phyloP scores from a whole-genome alignment of 2,888 invertebrate species.

The Tinea pellionella region DNA sequence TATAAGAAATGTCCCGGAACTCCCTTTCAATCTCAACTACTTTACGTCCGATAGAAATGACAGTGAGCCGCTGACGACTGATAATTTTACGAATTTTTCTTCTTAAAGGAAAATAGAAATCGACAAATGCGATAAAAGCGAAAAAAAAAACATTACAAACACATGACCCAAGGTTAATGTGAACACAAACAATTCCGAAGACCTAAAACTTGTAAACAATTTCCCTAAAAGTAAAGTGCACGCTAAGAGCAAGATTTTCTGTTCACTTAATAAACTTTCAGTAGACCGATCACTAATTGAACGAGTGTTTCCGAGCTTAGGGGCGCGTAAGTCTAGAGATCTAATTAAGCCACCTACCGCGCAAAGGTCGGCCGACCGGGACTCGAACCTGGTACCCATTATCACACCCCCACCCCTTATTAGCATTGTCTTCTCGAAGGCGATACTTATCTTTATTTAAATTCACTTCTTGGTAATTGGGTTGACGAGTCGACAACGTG shows the following conservation, averaged over 20 bases:
- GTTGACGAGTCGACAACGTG: slow-evolving; percentile 71
- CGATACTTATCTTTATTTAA: slow-evolving; percentile 71
- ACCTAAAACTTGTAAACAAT: no score
- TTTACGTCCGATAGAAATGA: slow-evolving; percentile 19
- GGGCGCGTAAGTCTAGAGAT: slow-evolving; percentile 59
- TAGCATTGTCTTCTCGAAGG: slow-evolving; percentile 69
- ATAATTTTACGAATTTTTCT: slow-evolving; percentile 12
- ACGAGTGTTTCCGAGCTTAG: slow-evolving; percentile 62
- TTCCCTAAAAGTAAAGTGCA: no score
- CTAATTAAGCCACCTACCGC: slow-evolving; percentile 65
- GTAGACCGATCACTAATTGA: slow-evolving; percentile 61
- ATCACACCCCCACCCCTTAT: slow-evolving; percentile 65
- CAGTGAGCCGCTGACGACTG: slow-evolving; percentile 9
- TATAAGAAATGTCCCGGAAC: slow-evolving; percentile 26
- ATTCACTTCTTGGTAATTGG: slow-evolving; percentile 71
- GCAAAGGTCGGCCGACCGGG: slow-evolving; percentile 19
- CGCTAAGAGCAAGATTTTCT: not conserved
- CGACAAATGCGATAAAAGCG: slow-evolving; percentile 8
- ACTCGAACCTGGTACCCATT: slow-evolving; percentile 28
- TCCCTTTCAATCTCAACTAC: slow-evolving; percentile 30
- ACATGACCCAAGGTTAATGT: not conserved
- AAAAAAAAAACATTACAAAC: slow-evolving; percentile 13
- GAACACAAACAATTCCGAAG: not conserved
- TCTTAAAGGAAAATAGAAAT: not conserved
- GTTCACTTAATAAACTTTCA: slow-evolving; percentile 39